Base-by-base conservation (phyloP, 2,113 vertebrate species). In the Hipposideros armiger region DNA sequence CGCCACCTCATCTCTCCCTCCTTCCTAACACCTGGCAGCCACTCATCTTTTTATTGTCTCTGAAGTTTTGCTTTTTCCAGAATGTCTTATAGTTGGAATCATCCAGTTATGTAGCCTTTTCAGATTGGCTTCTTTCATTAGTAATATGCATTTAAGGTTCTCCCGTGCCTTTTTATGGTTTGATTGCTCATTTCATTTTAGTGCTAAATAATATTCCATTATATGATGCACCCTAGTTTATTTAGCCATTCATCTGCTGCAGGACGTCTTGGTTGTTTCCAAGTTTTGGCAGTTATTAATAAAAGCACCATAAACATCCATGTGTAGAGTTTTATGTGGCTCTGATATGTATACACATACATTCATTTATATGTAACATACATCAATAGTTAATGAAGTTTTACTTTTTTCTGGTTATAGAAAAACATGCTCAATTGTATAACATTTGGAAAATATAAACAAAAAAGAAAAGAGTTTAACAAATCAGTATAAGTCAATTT, bases 391-490 rank as follows among this genome's bases (percentile, higher is more conserved):
- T 91, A 58, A 62, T 50, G 78, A 87, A n/a, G 13, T 24, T 87
- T 93, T 50, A 20, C 56, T 50, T 86, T 77, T 91, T 85, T 52
- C 40, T 62, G 86, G 66, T 85, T 86, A 72, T 74, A 36, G 7
- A 32, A 54, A 77, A 62, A 42, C 11, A 50, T 1, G 40, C 32
- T 91, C 28, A 30, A 22, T 52, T 90, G 7, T 26, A 9, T 82
- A 91, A 32, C 78, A 90, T 89, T 97, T 97, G 83, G 92, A 91
- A 93, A 93, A 64, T 73, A 76, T 47, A 42, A 90, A 87, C 14
- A 54, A 67, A 72, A 84, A 83, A 50, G 30, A 50, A 64, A 86
- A 94, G 87, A 56, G 69, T 5, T 69, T 56, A 13, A 96, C 95
- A 80, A 81, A 67, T 77, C 72, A 77, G 36, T 45, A 45, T 7